These are phyloP conservation scores for Oplegnathus fasciatus DNA, from an alignment of 2,113 vertebrate genomes.

Conservation along the genomic window DNA sequence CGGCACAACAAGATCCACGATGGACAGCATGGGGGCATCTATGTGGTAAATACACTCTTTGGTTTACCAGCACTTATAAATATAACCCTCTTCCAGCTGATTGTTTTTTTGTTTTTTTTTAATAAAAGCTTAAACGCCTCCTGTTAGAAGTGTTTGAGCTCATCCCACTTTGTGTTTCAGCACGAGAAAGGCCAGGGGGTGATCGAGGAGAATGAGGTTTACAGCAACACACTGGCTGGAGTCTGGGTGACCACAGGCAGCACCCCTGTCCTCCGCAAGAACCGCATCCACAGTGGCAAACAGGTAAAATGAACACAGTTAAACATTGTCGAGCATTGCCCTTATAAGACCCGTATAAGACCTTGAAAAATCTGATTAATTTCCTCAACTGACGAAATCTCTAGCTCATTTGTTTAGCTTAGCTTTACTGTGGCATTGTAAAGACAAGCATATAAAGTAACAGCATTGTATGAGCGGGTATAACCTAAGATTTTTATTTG, in stretches of 20 bases:
- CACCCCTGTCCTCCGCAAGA: conserved; percentile 96
- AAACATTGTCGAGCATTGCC: background rate
- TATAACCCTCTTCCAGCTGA: background rate
- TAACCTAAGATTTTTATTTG: background rate
- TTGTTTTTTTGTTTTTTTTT: background rate
- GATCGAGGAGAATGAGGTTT: conserved; percentile 99
- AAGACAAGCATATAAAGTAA: no score
- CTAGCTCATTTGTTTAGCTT: no score
- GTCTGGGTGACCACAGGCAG: conserved; percentile 99
- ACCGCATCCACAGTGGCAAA: conserved; percentile 99
- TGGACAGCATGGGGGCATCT: conserved; percentile 98
- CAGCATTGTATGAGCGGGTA: background rate
- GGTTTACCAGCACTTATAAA: no score
- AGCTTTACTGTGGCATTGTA: no score
- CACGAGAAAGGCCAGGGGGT: conserved; percentile 99
- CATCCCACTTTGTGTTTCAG: conserved; percentile 77
- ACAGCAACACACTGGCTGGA: conserved; percentile 98
- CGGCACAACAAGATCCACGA: conserved; percentile 99
- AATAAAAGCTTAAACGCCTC: background rate
- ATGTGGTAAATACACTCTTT: conserved; percentile 89
- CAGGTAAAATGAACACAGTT: conserved; percentile 86
- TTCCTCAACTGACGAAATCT: no score
- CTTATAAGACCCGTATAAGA: background rate
- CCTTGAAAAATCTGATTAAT: no score
- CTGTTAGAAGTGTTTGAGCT: background rate